Evolutionary conservation across 2,113 vertebrate species (phyloP), one percentile per base, ranked within the genome.

Genomic region (Xiphias gladius): DNA sequence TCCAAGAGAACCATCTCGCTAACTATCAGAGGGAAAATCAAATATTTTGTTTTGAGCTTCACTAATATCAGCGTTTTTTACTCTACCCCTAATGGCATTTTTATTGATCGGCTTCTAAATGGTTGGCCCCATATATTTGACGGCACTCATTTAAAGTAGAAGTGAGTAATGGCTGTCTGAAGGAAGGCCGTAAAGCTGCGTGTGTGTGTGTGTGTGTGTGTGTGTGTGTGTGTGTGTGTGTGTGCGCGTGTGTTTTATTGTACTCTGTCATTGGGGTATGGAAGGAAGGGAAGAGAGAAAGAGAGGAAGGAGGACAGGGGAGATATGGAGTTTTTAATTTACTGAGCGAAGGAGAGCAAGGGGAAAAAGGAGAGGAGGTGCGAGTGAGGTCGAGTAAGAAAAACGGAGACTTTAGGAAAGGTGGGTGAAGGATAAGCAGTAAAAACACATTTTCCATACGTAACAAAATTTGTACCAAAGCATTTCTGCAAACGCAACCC

Each of bases 41-140:
- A 98, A 99, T 96, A 97, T 98, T 99, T 98, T 97, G 96, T 98
- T 94, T 98, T 96, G 96, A 96, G 96, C 96, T 96, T 96, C 96
- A 96, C 97, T 97, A 97, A 99, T 98, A 98, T 97, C 96, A 97
- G 96, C 96, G 95, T 96, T 96, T 98, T 97, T 97, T 97, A 97
- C 96, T 95, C 96, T 96, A 95, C 96, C 96, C 95, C 96, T 98
- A 98, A 99, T 97, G 97, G 96, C 96, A 95, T 97, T 98, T 97
- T 97, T 97, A 99, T 99, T 97, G 97, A 98, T 98, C 96, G 93
- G 93, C 91, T 92, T 95, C 96, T 97, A 97, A 98, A 98, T 98
- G 97, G 97, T 93, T 95, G 95, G 95, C 95, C 80, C 96, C 96
- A 96, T 97, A 97, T 98, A 99, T 98, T 97, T 97, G 96, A 97